Percentiles rank a stretch among this genome's conserved stretches.
These are phyloP conservation scores for Oenanthe melanoleuca DNA, from an alignment of 2,113 vertebrate genomes.

Conservation along the genomic window DNA sequence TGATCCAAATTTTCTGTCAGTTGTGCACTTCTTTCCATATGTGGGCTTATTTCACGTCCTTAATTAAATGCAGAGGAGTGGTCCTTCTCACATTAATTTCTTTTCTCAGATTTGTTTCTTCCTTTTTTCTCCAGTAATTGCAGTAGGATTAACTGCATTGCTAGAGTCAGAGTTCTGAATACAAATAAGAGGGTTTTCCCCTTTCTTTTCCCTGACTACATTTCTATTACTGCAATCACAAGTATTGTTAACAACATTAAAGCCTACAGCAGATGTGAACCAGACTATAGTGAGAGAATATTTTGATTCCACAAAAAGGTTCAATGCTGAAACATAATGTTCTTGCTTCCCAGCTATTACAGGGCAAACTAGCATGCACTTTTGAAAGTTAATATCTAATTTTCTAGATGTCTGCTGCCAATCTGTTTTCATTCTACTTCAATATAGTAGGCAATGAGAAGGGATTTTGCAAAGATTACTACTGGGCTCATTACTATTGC, in stretches of 20 bases:
- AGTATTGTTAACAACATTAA: conserved; percentile 55
- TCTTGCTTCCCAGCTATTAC: conserved; percentile 59
- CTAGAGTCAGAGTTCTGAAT: conserved; percentile 49
- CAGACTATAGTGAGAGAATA: conserved; percentile 34
- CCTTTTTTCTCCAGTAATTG: neutral
- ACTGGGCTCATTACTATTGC: conserved; percentile 38
- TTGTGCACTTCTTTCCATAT: neutral
- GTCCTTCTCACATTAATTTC: neutral
- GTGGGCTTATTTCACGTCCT: conserved; percentile 14
- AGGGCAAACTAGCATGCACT: conserved; percentile 46
- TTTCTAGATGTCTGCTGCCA: conserved; percentile 58
- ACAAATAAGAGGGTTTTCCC: conserved; percentile 48
- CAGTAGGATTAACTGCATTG: conserved; percentile 44
- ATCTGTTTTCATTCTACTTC: conserved; percentile 60
- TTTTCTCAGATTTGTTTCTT: conserved; percentile 31
- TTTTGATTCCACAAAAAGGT: conserved; percentile 53
- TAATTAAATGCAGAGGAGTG: conserved; percentile 27
- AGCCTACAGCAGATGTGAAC: conserved; percentile 56
- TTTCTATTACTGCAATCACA: conserved; percentile 60
- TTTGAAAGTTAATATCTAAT: conserved; percentile 64
- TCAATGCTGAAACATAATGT: conserved; percentile 55
- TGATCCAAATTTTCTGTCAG: conserved; percentile 22
- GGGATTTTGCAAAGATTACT: conserved; percentile 56
- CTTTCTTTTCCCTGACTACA: conserved; percentile 26
- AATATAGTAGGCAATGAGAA: conserved; percentile 20